Base-by-base conservation (phyloP, 2,888 invertebrate species). In the Drosophila mettleri region DNA sequence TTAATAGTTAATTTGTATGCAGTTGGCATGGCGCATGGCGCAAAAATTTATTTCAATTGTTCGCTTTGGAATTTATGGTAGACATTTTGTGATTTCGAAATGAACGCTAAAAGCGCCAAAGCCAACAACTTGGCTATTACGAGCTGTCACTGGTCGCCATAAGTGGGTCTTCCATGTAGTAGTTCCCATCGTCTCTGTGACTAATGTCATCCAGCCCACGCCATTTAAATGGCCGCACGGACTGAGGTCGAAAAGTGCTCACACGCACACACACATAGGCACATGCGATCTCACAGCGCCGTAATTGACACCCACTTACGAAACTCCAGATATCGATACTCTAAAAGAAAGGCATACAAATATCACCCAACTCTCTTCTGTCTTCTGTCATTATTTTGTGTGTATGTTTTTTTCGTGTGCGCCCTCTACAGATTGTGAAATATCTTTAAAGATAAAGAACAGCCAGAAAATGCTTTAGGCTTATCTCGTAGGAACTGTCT, bases 31-130 rank as follows among this genome's bases (percentile, higher is more conserved):
- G 83, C 73, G 73, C 89, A 85, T 90, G 90, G 86, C 86, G 86
- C 86, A 89, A 87, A 87, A 90, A 87, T 87, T 90, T 87, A 87
- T 87, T 87, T 87, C 88, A 90, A 90, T 87, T 87, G 90, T 90
- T 89, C 86, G 78, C 86, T 86, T 87, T 82, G 90, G 90, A 90
- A 87, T 87, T 89, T 89, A 83, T 83, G 72, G 89, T 86, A 89
- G 89, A 83, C 88, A 88, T 88, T 88, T 81, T 83, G 89, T 88
- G 88, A 82, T 89, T 83, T 83, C 89, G 79, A 83, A 83, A 89
- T 85, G 75, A 89, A 71, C 74, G 69, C 79, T 68, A 63, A 81
- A 72, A 62, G 46, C 43, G 53, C 73, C 61, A 52, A 52, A 53
- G 75, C 76, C 73, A 58, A 43, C 71, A 62, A 60, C 54, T 62